Conservation (phyloP, 2,888 invertebrate genomes). For the Seira ritae region DNA sequence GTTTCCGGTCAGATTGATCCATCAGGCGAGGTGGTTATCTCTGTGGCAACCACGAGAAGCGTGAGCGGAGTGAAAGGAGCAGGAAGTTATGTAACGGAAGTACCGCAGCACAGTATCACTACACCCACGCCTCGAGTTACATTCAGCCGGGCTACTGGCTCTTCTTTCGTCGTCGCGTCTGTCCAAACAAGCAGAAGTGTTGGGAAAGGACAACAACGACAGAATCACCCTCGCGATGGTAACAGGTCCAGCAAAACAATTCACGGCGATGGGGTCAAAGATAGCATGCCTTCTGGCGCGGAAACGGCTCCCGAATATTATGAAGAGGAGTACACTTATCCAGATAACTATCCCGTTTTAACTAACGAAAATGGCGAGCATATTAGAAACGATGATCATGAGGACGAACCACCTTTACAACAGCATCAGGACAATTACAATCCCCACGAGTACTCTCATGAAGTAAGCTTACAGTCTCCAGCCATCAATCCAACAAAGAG, state of each 20-base stretch:
- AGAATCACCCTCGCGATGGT: conserved; percentile 74
- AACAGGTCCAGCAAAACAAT: conserved; percentile 85
- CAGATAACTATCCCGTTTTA: conserved; percentile 73
- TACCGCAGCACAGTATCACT: conserved; percentile 16
- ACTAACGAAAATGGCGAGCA: conserved; percentile 69
- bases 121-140: conserved; percentile 74
- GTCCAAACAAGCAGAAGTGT: conserved; percentile 92
- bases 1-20: conserved; percentile 47
- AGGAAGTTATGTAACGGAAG: conserved; percentile 35
- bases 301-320: conserved; percentile 74
- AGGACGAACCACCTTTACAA: conserved; percentile 18
- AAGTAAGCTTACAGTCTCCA: conserved; percentile 47
- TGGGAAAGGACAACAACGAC: conserved; percentile 27
- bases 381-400: conserved; percentile 16
- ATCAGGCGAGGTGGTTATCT: conserved; percentile 66
- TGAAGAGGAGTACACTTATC: conserved; percentile 73
- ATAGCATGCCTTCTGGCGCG: conserved; percentile 64
- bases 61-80: conserved; percentile 44
- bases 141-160: conserved; percentile 70
- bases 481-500: conserved; percentile 49
- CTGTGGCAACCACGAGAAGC: conserved; percentile 70
- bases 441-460: conserved; percentile 55
- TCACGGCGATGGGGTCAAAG: conserved; percentile 76
- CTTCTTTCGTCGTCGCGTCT: conserved; percentile 84
- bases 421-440: conserved; percentile 34